A percentile compares a stretch with the other conserved stretches of the same genome.
phyloP scores from a whole-genome alignment of 2,888 invertebrate genomes.

The Nephrotoma guestfalica region DNA sequence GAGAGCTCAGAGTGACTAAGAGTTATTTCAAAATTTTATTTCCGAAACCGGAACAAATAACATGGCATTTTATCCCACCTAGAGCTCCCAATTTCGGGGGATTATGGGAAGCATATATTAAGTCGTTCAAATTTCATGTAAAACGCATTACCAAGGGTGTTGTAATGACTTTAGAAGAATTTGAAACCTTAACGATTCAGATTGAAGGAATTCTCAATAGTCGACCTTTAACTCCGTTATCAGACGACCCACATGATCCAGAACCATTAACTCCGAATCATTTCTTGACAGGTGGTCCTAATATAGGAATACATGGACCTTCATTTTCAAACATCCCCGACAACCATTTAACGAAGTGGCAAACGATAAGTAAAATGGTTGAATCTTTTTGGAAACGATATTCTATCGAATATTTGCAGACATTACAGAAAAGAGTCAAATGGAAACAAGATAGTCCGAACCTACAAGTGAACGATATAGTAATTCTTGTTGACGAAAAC shows the following conservation, averaged over 20 bases:
- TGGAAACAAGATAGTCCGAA: not conserved
- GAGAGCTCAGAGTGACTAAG: no score
- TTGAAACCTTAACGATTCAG: no score
- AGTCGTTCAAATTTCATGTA: no score
- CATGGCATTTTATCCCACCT: no score
- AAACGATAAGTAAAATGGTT: not conserved
- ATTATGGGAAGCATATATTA: no score
- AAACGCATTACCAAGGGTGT: not conserved
- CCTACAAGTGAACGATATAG: not conserved
- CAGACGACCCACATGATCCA: no score
- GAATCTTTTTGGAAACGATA: not conserved
- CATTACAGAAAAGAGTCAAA: not conserved
- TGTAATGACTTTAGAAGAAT: not conserved
- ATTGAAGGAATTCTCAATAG: not conserved
- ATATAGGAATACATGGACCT: not conserved
- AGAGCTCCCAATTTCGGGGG: no score
- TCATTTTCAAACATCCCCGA: not conserved
- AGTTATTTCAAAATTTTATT: no score
- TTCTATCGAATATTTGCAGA: not conserved
- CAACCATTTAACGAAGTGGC: not conserved
- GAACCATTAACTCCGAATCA: not conserved
- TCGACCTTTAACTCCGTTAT: not conserved
- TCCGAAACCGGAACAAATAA: no score
- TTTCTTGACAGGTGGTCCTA: not conserved
- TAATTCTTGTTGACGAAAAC: not conserved